Conservation (phyloP, 2,113 vertebrate genomes). For the Propithecus coquereli region DNA sequence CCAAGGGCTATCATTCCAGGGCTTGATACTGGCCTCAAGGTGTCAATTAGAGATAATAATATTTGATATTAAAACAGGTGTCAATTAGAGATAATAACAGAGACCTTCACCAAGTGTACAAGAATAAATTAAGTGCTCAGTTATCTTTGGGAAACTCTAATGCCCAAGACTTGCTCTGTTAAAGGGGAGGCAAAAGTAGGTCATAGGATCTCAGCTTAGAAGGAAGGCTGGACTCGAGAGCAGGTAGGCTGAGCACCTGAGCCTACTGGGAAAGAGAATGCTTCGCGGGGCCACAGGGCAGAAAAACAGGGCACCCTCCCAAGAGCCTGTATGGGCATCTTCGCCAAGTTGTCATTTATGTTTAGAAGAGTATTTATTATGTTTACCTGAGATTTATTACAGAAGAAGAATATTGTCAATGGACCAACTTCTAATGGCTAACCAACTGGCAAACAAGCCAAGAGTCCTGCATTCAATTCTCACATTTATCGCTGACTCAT, state of each 20-base stretch:
- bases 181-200: not conserved
- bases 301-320: not conserved
- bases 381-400: not conserved
- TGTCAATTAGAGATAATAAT: not conserved
- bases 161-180: not conserved
- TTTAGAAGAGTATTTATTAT: not conserved
- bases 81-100: not conserved
- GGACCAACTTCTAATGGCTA: not conserved
- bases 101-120: not conserved
- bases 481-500: not conserved
- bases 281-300: not conserved
- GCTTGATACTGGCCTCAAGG: not conserved
- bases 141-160: not conserved
- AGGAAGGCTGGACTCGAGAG: not conserved
- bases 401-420: not conserved
- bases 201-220: not conserved
- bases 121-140: slow-evolving; percentile 1
- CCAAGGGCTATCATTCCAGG: not conserved
- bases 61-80: not conserved
- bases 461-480: not conserved
- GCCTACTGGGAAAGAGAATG: not conserved
- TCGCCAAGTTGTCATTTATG: not conserved
- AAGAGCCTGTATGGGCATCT: not conserved
- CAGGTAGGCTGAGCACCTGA: not conserved
- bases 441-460: not conserved